phyloP scores from a whole-genome alignment of 2,113 vertebrate species.

The Sakesphorus luctuosus region DNA sequence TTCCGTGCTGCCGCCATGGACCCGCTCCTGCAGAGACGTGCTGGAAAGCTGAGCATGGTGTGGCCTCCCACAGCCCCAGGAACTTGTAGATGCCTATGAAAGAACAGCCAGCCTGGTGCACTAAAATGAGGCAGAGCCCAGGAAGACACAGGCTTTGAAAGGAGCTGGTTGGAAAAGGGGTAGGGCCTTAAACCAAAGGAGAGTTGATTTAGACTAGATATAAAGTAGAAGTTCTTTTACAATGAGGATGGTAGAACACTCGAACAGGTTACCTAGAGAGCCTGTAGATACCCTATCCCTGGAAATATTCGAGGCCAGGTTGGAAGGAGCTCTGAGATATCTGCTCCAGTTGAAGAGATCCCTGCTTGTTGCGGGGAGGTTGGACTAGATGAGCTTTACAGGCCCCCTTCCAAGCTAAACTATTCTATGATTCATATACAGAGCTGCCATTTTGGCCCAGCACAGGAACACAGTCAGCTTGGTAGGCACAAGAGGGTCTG shows the following conservation, averaged over 20 bases:
- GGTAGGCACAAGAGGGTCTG: not conserved
- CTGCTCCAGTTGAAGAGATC: not conserved
- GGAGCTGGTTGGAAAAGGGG: not conserved
- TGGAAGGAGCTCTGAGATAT: not conserved
- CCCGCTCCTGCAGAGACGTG: accelerated
- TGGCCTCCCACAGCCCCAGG: not conserved
- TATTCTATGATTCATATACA: not conserved
- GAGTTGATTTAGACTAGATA: not conserved
- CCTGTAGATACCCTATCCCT: not conserved
- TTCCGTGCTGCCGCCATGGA: not conserved
- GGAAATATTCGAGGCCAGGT: not conserved
- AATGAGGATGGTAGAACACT: not conserved
- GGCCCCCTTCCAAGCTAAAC: not conserved
- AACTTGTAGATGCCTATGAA: not conserved
- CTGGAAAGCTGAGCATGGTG: not conserved
- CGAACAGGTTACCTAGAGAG: not conserved
- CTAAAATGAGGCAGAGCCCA: not conserved
- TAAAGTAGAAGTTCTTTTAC: not conserved
- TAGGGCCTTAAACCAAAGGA: not conserved
- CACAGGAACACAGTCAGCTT: not conserved
- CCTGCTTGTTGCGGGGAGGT: not conserved
- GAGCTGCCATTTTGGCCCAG: not conserved
- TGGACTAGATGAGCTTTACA: not conserved
- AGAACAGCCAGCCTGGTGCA: not conserved
- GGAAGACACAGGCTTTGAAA: not conserved